Conservation (phyloP, 2,888 invertebrate genomes). For the Odontocolon sp. region DNA sequence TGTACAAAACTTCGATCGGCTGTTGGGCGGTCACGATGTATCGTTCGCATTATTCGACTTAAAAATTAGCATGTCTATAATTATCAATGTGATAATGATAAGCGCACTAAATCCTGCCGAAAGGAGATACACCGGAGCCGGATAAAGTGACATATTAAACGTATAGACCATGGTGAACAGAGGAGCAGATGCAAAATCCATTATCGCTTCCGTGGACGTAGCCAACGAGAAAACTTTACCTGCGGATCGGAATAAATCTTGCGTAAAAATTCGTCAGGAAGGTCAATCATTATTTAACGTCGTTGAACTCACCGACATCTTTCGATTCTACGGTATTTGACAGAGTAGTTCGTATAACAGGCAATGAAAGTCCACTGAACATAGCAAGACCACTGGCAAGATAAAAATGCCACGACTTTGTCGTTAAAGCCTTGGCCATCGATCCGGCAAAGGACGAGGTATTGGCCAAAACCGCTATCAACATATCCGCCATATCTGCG, state of each 20-base stretch:
- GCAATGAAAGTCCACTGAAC: conserved; percentile 83
- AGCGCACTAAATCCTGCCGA: conserved; percentile 66
- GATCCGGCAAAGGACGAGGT: conserved; percentile 59
- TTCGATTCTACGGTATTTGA: conserved; percentile 84
- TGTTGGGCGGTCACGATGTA: neutral
- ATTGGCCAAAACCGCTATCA: conserved; percentile 65
- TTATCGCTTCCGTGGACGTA: conserved; percentile 85
- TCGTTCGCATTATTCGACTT: conserved; percentile 9
- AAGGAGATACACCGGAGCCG: conserved; percentile 73
- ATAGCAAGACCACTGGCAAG: conserved; percentile 81
- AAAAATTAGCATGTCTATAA: conserved; percentile 60
- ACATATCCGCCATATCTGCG: conserved; percentile 67
- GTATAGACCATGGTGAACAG: conserved; percentile 85
- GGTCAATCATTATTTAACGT: neutral
- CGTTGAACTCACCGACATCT: conserved; percentile 82
- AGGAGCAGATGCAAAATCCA: conserved; percentile 84
- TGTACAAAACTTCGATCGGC: neutral
- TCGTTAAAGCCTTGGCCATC: conserved; percentile 69
- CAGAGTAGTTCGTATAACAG: conserved; percentile 84
- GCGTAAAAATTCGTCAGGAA: neutral
- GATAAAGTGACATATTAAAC: conserved; percentile 73
- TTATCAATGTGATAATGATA: conserved; percentile 64
- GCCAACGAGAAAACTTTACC: conserved; percentile 88
- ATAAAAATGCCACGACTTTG: conserved; percentile 76
- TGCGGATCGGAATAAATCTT: conserved; percentile 55